Percentiles rank a stretch among this genome's conserved stretches.
phyloP scores from a whole-genome alignment of 1,140 invertebrate genomes.

The Drosophila kikkawai region DNA sequence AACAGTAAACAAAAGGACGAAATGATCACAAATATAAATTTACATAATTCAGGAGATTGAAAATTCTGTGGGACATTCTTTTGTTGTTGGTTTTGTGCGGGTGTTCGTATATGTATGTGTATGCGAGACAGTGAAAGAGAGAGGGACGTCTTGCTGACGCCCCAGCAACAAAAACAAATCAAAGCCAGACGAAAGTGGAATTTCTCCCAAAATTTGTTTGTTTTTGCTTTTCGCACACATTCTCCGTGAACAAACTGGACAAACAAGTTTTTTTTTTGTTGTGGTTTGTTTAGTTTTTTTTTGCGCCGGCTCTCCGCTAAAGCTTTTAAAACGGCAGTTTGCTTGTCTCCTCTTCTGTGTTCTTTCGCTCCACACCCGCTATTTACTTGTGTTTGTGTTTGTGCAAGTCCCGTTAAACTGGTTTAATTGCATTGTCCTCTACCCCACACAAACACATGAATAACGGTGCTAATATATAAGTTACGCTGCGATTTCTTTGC shows the following conservation, averaged over 20 bases:
- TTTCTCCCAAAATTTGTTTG: slow-evolving; percentile 75
- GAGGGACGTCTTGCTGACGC: slow-evolving; percentile 58
- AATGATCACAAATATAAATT: neutral
- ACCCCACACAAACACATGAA: slow-evolving; percentile 24
- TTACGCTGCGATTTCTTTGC: slow-evolving; percentile 24
- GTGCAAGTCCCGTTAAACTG: slow-evolving; percentile 71
- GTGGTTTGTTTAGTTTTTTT: slow-evolving; percentile 63
- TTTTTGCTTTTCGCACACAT: slow-evolving; percentile 42
- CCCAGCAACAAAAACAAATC: slow-evolving; percentile 62
- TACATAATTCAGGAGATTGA: slow-evolving; percentile 5
- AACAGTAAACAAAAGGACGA: neutral
- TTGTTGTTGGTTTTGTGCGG: slow-evolving; percentile 47
- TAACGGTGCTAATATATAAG: slow-evolving; percentile 16
- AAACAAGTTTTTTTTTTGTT: slow-evolving; percentile 64
- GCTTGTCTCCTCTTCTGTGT: slow-evolving; percentile 4
- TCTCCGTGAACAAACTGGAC: slow-evolving; percentile 40
- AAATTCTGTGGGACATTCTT: slow-evolving; percentile 26
- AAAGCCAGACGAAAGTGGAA: slow-evolving; percentile 75
- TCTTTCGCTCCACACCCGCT: slow-evolving; percentile 20
- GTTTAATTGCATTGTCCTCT: slow-evolving; percentile 73
- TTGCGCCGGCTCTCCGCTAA: slow-evolving; percentile 70
- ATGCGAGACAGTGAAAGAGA: slow-evolving; percentile 35
- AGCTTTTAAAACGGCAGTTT: slow-evolving; percentile 69
- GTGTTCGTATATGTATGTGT: slow-evolving; percentile 31
- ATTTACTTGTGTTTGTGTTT: slow-evolving; percentile 23